These are phyloP conservation scores for Enhydra lutris DNA, from an alignment of 2,113 vertebrate genomes.

Conservation along the genomic window DNA sequence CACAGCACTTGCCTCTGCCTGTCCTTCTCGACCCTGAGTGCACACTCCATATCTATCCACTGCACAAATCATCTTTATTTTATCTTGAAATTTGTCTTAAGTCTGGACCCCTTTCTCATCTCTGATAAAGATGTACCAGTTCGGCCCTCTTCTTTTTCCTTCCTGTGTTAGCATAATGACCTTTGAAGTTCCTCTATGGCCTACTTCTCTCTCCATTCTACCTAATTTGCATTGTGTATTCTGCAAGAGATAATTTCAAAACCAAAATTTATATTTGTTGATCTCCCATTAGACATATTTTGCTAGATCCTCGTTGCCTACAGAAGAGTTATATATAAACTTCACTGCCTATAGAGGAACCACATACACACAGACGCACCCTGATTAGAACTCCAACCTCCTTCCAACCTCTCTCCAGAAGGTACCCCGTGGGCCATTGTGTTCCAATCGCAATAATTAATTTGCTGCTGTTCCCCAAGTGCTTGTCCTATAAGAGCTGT, in stretches of 20 bases:
- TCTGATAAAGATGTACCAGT: background rate
- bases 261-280: background rate
- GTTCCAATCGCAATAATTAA: background rate
- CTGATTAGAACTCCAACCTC: background rate
- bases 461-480: background rate
- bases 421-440: background rate
- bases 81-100: background rate
- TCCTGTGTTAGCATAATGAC: background rate
- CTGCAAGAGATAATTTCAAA: background rate
- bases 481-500: background rate
- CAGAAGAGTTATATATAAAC: background rate
- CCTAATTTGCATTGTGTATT: background rate
- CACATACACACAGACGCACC: background rate
- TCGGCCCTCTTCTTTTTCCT: background rate
- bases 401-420: background rate
- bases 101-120: background rate
- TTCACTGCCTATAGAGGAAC: background rate
- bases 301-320: background rate
- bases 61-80: background rate
- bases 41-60: background rate
- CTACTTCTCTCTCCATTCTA: background rate
- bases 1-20: background rate
- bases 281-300: background rate
- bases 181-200: background rate
- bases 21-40: background rate